phyloP scores from a whole-genome alignment of 2,888 invertebrate species.

The Tanytarsus gracilentus region DNA sequence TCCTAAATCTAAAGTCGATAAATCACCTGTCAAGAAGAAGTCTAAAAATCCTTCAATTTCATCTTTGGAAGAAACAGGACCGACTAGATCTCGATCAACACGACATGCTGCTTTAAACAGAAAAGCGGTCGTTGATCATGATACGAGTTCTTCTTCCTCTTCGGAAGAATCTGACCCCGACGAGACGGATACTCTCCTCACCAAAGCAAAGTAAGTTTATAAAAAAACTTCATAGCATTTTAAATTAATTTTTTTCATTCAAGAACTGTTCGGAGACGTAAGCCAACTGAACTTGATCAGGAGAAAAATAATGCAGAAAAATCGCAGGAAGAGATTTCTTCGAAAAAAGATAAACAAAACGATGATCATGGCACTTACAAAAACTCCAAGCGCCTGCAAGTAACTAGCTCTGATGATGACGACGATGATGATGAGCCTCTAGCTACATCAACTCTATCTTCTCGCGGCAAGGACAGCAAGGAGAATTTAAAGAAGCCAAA shows the following conservation, averaged over 20 bases:
- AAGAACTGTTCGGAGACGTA: neutral
- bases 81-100: neutral
- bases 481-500: too few relatives aligned
- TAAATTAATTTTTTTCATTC: neutral
- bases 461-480: too few relatives aligned
- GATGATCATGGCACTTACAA: neutral
- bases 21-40: neutral
- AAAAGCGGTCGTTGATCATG: neutral
- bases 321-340: neutral
- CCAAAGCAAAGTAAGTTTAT: neutral
- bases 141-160: neutral
- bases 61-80: neutral
- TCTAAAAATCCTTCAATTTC: neutral
- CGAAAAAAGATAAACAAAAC: neutral
- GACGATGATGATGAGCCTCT: neutral
- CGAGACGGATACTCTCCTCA: too few relatives aligned
- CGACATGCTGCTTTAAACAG: neutral
- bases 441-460: neutral
- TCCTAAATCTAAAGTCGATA: neutral
- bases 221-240: neutral
- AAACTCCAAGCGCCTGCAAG: neutral
- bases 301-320: neutral
- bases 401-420: conserved; percentile 5
- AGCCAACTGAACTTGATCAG: neutral
- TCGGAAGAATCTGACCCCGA: neutral